Evolutionary conservation across 2,797 vertebrate genomes (phyloP), one percentile per base, ranked within the genome.

Genomic region (Hoplostethus mediterraneus): DNA sequence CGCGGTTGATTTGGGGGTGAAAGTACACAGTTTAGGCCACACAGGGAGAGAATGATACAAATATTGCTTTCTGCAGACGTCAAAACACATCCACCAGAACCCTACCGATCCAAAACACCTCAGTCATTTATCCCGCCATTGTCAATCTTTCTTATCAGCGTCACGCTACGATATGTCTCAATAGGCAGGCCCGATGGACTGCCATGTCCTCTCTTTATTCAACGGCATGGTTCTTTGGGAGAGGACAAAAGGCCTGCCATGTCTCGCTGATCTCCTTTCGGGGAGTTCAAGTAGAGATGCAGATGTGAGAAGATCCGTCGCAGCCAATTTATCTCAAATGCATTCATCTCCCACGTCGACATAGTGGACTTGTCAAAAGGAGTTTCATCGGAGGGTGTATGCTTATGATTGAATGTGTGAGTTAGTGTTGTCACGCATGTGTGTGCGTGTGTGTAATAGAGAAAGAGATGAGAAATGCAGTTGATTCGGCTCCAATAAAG

Each of bases 81-180:
- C 64, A 73, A 83, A 70, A 65, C 55, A 33, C 13, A 71, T 69
- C 56, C 30, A 61, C 55, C 67, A 75, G 57, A 69, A 48, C 60
- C 73, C 44, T 47, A 52, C 53, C 49, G 78, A 80, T 79, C 58
- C 55, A 33, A 57, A 73, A 74, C 66, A 76, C 62, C 60, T 47
- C 36, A 47, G 40, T n/a, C 60, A 55, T 28, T 80, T 79, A 62
- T 17, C 54, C 17, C 42, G 40, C 40, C 11, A 36, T 71, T 71
- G 76, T 66, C 51, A 12, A 68, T 45, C 69, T 45, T 31, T 64
- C 72, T 86, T 88, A 87, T 90, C 85, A 75, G 52, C 45, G 63
- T 21, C 21, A 65, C 64, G 70, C 68, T 81, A 42, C 71, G 60
- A 72, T 83, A 81, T 57, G 58, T 67, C 76, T 70, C 63, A 85